Percentiles rank a stretch among this genome's conserved stretches.
Evolutionary conservation across 2,888 invertebrate genomes (phyloP).

Genomic region (Baronia brevicornis): DNA sequence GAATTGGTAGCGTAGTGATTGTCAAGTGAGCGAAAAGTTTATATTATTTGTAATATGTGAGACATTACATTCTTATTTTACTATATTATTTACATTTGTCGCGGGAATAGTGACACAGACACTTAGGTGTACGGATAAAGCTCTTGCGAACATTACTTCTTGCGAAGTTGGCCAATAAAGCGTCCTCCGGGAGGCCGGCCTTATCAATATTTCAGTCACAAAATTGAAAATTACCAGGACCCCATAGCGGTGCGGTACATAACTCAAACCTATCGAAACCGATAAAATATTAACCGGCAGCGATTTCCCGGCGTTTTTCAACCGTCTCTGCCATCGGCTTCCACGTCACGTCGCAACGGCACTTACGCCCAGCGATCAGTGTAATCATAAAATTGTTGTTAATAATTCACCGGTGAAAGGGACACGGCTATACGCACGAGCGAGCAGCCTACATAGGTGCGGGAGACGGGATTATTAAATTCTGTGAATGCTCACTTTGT

Average conservation of each 20-base stretch:
- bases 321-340: slow-evolving; percentile 47
- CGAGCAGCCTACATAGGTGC: slow-evolving; percentile 35
- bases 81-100: no score
- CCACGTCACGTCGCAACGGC: slow-evolving; percentile 60
- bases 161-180: slow-evolving; percentile 20
- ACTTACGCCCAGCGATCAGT: slow-evolving; percentile 68
- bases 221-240: slow-evolving; percentile 69
- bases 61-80: no score
- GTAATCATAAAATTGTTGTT: slow-evolving; percentile 75
- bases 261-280: slow-evolving; percentile 71
- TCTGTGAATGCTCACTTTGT: slow-evolving; percentile 75
- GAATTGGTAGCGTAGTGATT: no score
- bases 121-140: no score
- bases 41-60: no score
- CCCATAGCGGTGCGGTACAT: slow-evolving; percentile 51
- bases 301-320: slow-evolving; percentile 68
- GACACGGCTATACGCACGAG: slow-evolving; percentile 29
- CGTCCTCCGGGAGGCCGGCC: slow-evolving; percentile 30
- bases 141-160: no score
- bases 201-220: slow-evolving; percentile 71
- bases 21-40: no score
- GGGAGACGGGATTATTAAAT: slow-evolving; percentile 70
- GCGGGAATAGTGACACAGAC: no score
- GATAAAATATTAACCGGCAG: slow-evolving; percentile 71
- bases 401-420: slow-evolving; percentile 61